Evolutionary conservation across 2,113 vertebrate species (phyloP).

Genomic region (Hydrolagus affinis): DNA sequence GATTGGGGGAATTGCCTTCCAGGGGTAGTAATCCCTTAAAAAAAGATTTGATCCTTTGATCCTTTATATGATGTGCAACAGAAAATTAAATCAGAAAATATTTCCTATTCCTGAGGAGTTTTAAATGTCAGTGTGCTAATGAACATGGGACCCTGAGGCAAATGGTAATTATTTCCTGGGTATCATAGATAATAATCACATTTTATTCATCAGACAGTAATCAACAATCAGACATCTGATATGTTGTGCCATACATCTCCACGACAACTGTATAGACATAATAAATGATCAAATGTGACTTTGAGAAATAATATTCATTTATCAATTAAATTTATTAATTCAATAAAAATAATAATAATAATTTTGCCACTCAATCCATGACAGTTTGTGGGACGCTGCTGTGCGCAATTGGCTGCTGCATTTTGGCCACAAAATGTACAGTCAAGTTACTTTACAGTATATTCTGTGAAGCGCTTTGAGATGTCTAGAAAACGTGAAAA

Average conservation of each 20-base stretch:
- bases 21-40: no score
- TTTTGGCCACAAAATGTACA: no score
- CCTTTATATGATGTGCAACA: neutral
- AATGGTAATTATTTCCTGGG: neutral
- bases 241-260: conserved; percentile 17
- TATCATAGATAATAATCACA: conserved; percentile 1
- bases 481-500: no score
- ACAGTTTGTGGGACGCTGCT: no score
- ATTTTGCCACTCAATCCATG: no score
- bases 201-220: neutral
- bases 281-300: neutral
- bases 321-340: neutral
- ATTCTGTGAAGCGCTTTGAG: no score
- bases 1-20: no score
- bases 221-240: conserved; percentile 16
- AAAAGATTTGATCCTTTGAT: no score
- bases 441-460: no score
- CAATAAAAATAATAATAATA: no score
- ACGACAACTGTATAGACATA: conserved; percentile 4
- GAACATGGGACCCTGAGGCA: conserved; percentile 1
- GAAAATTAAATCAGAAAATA: neutral
- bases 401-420: no score
- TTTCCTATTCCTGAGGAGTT: neutral
- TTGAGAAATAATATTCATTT: conserved; percentile 8
- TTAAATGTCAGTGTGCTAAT: no score